Evolutionary conservation across 2,113 vertebrate species (phyloP), one percentile per base, ranked within the genome.

Genomic region (Rafetus swinhoei): DNA sequence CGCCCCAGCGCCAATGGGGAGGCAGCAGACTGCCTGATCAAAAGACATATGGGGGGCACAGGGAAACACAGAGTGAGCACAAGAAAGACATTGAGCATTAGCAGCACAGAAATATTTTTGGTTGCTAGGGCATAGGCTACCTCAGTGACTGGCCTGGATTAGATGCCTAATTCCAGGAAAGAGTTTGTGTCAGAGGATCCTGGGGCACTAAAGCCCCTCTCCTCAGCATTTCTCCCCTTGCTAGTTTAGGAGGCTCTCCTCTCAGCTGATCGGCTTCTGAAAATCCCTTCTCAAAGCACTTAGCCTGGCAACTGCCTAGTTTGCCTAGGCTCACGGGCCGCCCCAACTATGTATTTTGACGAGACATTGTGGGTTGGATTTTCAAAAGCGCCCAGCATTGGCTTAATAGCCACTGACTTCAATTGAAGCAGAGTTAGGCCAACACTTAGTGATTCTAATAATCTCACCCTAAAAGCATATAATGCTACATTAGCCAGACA

Each of bases 401-500:
- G 56, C 25, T 18, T 56, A 85, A 90, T 89, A 88, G 77, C 86
- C 91, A 81, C 57, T 84, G 86, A 88, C 93, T 90, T 87, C 62
- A 89, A 80, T 32, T 53, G 39, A 9, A 90, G 86, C 45, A 77
- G 50, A 65, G 15, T 89, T 90, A 45, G 9, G 35, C 24, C 39
- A 82, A 27, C 25, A 81, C 25, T 74, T 76, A 90, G 60, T 54
- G 53, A 32, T 59, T 93, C 87, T 79, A 83, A 89, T 89, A 93
- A 90, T 32, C 1, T 4, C 59, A 96, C 35, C 29, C 82, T 76
- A 45, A 21, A 90, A 88, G 79, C 22, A 87, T 80, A 89, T 53
- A 45, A 50, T 45, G 15, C 3, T 77, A 19, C 7, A 10, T 62
- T 90, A 72, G 79, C 59, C 86, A 90, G 91, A 82, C 86, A 86